These are phyloP conservation scores for Nesoenas mayeri DNA, from an alignment of 2,113 vertebrate genomes.

Conservation along the genomic window DNA sequence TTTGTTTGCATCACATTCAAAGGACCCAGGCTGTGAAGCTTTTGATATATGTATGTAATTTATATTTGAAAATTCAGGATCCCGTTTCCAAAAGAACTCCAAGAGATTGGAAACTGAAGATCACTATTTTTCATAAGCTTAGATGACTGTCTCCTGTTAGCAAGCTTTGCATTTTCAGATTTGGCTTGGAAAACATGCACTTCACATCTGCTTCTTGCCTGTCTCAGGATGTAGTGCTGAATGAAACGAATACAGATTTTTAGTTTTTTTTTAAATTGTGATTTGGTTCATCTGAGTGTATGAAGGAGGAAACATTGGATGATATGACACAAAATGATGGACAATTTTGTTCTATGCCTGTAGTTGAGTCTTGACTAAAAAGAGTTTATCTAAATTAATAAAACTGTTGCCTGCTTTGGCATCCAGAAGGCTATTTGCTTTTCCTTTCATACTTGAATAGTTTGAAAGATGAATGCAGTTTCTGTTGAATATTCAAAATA, in stretches of 20 bases:
- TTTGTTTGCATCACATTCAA: slow-evolving; percentile 26
- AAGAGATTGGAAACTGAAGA: neutral
- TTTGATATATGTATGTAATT: neutral
- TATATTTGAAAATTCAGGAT: neutral
- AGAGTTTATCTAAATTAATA: slow-evolving; percentile 59
- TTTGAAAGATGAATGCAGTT: slow-evolving; percentile 55
- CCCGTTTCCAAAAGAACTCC: neutral
- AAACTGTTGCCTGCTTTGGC: slow-evolving; percentile 10
- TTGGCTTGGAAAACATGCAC: neutral
- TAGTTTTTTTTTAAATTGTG: neutral
- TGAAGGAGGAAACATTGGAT: neutral
- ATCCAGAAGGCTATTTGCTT: neutral
- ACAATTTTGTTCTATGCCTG: neutral
- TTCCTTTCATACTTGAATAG: neutral
- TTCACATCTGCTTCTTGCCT: neutral
- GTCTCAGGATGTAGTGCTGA: slow-evolving; percentile 17
- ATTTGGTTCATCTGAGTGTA: neutral
- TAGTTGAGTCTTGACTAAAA: slow-evolving; percentile 46
- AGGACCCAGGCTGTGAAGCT: neutral
- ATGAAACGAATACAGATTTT: neutral
- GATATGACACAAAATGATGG: neutral
- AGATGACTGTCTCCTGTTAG: neutral
- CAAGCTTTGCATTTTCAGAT: neutral
- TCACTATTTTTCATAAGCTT: neutral
- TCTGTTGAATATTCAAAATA: slow-evolving; percentile 31